Conservation (phyloP, 2,797 vertebrate genomes). For the Danio choprae region DNA sequence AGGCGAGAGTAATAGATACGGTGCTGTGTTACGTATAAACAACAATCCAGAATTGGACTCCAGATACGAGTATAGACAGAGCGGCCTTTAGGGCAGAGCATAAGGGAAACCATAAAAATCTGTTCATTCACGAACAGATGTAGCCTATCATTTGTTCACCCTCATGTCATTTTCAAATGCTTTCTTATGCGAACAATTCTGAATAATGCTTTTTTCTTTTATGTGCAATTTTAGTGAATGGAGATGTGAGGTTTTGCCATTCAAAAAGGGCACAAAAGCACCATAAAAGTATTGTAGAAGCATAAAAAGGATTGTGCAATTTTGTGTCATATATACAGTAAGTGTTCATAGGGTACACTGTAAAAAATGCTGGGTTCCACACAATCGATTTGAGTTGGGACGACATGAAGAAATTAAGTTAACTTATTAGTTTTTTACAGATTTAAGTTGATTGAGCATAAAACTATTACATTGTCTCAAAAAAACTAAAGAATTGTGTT, state of each 20-base stretch:
- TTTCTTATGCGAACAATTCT: neutral
- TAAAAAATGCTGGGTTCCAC: too few relatives aligned
- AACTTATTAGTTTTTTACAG: too few relatives aligned
- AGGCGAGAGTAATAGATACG: constrained; percentile 18
- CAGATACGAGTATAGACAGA: constrained; percentile 50
- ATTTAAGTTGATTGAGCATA: too few relatives aligned
- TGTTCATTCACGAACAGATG: constrained; percentile 10
- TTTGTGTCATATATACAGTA: neutral
- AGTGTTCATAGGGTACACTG: neutral
- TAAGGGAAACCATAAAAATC: constrained; percentile 56
- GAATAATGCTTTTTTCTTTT: neutral
- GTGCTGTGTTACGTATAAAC: constrained; percentile 27
- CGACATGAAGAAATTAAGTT: too few relatives aligned
- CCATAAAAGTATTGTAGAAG: neutral
- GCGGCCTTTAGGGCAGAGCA: constrained; percentile 64
- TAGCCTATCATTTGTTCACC: neutral
- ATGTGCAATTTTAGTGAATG: neutral
- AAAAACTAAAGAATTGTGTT: too few relatives aligned
- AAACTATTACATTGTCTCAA: too few relatives aligned
- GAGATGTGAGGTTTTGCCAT: neutral
- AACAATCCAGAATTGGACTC: constrained; percentile 51
- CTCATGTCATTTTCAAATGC: neutral
- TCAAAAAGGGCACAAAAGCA: neutral
- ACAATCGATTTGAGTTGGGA: too few relatives aligned
- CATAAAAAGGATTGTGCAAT: neutral